A percentile compares a stretch with the other conserved stretches of the same genome.
These are phyloP conservation scores for Boloria selene DNA, from an alignment of 2,888 invertebrate species.

Conservation along the genomic window DNA sequence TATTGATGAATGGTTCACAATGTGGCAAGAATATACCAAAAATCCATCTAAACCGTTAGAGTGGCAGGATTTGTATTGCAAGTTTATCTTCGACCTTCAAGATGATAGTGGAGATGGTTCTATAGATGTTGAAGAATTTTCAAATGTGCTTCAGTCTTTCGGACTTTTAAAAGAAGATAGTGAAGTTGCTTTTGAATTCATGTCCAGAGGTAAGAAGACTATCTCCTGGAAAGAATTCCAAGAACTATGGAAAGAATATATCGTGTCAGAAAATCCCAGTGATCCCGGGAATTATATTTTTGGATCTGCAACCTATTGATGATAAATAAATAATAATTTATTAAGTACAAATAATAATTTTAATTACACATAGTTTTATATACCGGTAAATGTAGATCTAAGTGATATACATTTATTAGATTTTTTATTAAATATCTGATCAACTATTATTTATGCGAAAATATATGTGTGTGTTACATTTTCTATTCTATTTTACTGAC, in stretches of 20 bases:
- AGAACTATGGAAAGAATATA: conserved; percentile 88
- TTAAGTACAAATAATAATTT: no score
- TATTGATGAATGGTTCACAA: conserved; percentile 40
- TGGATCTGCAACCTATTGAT: conserved; percentile 39
- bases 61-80: conserved; percentile 91
- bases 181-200: conserved; percentile 87
- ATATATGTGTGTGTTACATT: no score
- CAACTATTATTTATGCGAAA: no score
- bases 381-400: no score
- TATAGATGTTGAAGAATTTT: conserved; percentile 90
- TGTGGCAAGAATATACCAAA: conserved; percentile 49
- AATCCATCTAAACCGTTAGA: conserved; percentile 57
- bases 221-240: conserved; percentile 88
- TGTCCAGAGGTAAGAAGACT: conserved; percentile 86
- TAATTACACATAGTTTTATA: no score
- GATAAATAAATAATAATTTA: background rate
- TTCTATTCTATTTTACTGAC: no score
- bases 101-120: conserved; percentile 88
- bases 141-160: conserved; percentile 86
- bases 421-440: no score
- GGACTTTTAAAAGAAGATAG: conserved; percentile 87
- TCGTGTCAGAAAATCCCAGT: conserved; percentile 40
- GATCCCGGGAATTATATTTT: conserved; percentile 44
- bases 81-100: conserved; percentile 91
- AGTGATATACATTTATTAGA: no score